Evolutionary conservation across 1,140 invertebrate species (phyloP), one percentile per base, ranked within the genome.

Genomic region (Cotesia chilonis): DNA sequence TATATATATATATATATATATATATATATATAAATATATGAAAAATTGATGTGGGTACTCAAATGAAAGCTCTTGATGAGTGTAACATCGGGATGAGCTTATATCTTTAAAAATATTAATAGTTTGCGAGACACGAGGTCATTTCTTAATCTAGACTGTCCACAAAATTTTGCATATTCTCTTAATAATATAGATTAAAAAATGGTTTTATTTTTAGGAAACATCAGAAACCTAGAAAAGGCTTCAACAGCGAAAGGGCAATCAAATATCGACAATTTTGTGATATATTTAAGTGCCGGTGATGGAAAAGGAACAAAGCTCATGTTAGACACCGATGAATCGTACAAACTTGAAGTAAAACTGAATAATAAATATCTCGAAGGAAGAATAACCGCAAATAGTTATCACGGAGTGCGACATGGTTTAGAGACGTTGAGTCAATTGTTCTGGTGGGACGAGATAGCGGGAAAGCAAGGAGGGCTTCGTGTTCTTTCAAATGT

Each of bases 361-460:
- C 86, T 89, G 41, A 84, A 88, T 74, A 88, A 86, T 12, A 84
- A 86, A 12, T 76, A 86, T 1, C 69, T 93, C 0, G 85, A 90
- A 4, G 91, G 89, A 0, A 89, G 88, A 28, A 91, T 96, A 55
- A 85, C 79, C 0, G 92, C 91, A 0, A 89, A 88, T 7, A 92
- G 91, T 0, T 95, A 91, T 81, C 94, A 93, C 77, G 94, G 94
- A 0, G 92, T 91, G 0, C 88, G 94, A 1, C 93, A 95, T 75
- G 94, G 90, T 0, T 83, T 95, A 7, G 94, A 95, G 80, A 95
- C 94, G 0, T 84, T 96, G 0, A 90, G 90, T 4, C 94, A 95
- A 79, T 83, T 96, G 52, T 91, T 95, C 9, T 94, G 93, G 93
- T 90, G 91, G 80, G 92, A 92, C 73, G 90, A 92, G 28, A 89